Evolutionary conservation across 2,888 invertebrate species (phyloP), one percentile per base, ranked within the genome.

Genomic region (Melipona beecheii): DNA sequence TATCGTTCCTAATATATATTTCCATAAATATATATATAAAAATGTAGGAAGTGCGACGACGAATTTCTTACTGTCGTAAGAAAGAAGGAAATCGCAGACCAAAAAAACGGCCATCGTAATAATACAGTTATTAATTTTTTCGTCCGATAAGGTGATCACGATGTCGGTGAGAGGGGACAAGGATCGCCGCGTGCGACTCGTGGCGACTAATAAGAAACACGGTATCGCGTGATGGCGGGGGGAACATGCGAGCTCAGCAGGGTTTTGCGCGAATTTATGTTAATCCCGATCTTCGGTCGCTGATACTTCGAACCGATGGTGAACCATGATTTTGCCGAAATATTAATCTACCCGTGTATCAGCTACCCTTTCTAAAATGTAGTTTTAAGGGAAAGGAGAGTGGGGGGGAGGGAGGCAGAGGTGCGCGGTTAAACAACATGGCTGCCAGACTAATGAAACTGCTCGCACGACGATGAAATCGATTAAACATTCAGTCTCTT

Each of bases 251-350:
- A 78, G 54, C 52, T n/a, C 9, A 43, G 52, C n/a, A n/a, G 58
- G 36, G 11, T 27, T 43, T 81, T 77, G 74, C 83, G 49, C 71
- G 81, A 78, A 83, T 75, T 65, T 78, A 72, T 72, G 78, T 43
- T 78, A 75, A 78, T 83, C 64, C 68, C 43, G 62, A 64, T 65
- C 58, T 27, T 36, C 56, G 17, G 17, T 50, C 27, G 49, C 43
- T 49, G 75, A 52, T 75, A 75, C 70, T 66, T 43, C 27, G 65
- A 60, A 58, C 31, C 27, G 72, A 62, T 56, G 66, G 56, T 62
- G 81, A 81, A 72, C 68, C 52, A 75, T 60, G 50, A 81, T 71
- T 72, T 68, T 65, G 52, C 69, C 75, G 62, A 73, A 69, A 73
- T 81, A 77, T 81, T 60, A 74, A 74, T 78, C 49, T 62, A 56